Evolutionary conservation across 2,888 invertebrate species (phyloP).

Genomic region (Acanthacorydalis orientalis): DNA sequence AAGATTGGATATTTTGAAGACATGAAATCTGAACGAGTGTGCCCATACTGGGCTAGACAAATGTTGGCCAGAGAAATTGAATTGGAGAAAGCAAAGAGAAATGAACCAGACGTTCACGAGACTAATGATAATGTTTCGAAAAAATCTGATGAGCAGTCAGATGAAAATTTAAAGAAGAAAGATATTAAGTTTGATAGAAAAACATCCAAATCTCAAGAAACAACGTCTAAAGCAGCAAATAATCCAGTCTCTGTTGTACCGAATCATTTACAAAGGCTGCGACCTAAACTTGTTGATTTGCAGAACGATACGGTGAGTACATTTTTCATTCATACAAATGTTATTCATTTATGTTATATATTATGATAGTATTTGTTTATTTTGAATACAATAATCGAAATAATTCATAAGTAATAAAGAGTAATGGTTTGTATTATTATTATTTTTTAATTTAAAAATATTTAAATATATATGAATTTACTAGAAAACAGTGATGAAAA

Average conservation of each 20-base stretch:
- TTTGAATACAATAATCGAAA: too few relatives aligned
- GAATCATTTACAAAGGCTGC: constrained; percentile 53
- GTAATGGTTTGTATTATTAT: too few relatives aligned
- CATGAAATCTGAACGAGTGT: constrained; percentile 18
- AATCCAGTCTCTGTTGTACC: constrained; percentile 28
- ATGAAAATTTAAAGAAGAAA: constrained; percentile 5
- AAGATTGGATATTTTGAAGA: constrained; percentile 34
- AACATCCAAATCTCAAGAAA: too few relatives aligned
- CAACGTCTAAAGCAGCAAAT: background rate
- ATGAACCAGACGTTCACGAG: constrained; percentile 12
- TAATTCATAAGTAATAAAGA: too few relatives aligned
- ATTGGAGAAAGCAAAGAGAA: constrained; percentile 52
- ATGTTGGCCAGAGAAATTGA: constrained; percentile 70
- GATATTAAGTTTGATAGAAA: too few relatives aligned
- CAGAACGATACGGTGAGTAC: background rate
- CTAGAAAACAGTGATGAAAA: too few relatives aligned
- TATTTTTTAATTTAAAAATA: too few relatives aligned
- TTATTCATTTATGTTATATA: too few relatives aligned
- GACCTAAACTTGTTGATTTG: constrained; percentile 34
- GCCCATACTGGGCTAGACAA: constrained; percentile 58
- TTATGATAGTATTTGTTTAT: too few relatives aligned
- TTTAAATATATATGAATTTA: too few relatives aligned
- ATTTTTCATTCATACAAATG: too few relatives aligned
- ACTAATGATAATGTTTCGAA: constrained; percentile 8
- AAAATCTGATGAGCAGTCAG: constrained; percentile 6